Conservation (phyloP, 2,113 vertebrate species). For the Elgaria multicarinata region DNA sequence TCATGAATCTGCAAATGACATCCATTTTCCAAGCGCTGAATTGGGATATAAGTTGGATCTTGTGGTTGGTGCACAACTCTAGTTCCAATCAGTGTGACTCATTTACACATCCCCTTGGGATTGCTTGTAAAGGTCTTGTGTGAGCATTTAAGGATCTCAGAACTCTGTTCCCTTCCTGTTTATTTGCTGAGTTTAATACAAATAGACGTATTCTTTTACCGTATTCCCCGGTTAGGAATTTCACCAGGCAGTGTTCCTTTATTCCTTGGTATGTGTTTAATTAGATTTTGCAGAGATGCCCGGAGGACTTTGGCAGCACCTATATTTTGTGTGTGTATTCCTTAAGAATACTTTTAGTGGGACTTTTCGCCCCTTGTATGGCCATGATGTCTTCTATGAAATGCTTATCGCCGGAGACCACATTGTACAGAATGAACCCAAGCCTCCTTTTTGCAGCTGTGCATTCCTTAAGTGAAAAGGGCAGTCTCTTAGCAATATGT, state of each 20-base stretch:
- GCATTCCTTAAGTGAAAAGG: conserved; percentile 52
- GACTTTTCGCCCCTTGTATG: rapidly evolving
- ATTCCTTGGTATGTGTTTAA: neutral
- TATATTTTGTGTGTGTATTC: neutral
- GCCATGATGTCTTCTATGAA: neutral
- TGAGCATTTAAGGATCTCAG: neutral
- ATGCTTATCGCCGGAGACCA: neutral
- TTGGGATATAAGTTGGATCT: no score
- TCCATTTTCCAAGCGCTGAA: no score
- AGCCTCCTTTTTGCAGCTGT: conserved; percentile 45
- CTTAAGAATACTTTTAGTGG: neutral
- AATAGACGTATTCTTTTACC: neutral
- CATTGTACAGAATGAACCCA: neutral
- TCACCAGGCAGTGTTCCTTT: neutral
- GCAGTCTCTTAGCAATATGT: conserved; percentile 4
- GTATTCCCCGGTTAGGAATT: neutral
- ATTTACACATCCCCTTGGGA: neutral
- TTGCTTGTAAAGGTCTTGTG: neutral
- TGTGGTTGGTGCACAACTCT: no score
- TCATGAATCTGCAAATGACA: no score
- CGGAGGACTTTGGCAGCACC: neutral
- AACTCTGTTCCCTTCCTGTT: rapidly evolving
- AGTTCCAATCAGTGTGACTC: neutral
- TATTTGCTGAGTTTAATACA: neutral
- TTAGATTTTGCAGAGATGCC: neutral